Percentiles rank a stretch among this genome's conserved stretches.
Conservation (phyloP, 1,140 invertebrate species). For the Pogonomyrmex californicus region DNA sequence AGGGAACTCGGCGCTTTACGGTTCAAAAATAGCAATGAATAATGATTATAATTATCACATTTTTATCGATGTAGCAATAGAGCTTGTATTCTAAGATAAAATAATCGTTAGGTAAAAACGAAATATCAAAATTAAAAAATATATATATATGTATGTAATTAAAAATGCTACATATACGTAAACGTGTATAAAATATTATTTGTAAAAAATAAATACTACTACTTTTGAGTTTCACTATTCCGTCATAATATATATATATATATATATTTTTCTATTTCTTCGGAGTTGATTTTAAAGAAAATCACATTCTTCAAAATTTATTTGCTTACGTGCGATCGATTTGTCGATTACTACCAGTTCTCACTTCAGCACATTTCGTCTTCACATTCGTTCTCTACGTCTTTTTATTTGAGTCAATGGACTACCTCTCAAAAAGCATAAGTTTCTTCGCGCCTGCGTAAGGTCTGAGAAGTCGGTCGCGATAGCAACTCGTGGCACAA, state of each 20-base stretch:
- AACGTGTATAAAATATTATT: constrained; percentile 12
- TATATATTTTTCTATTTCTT: not conserved
- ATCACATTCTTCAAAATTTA: constrained; percentile 8
- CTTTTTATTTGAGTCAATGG: constrained; percentile 43
- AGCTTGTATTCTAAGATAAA: constrained; percentile 14
- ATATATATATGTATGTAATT: constrained; percentile 3
- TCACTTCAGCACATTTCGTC: not conserved
- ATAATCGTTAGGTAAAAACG: not conserved
- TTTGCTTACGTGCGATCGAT: constrained; percentile 12
- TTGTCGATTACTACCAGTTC: not conserved
- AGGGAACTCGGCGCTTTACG: constrained; percentile 1
- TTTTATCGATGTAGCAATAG: not conserved
- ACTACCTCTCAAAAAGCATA: constrained; percentile 33
- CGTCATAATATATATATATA: not conserved
- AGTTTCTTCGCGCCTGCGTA: constrained; percentile 27
- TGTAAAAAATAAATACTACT: not conserved
- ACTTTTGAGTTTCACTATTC: not conserved
- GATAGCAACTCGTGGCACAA: constrained; percentile 50
- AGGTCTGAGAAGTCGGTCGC: constrained; percentile 23
- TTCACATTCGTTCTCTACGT: not conserved
- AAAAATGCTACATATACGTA: not conserved
- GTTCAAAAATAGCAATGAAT: no score
- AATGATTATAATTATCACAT: no score
- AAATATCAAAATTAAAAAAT: not conserved
- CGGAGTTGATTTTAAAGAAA: not conserved